A percentile compares a stretch with the other conserved stretches of the same genome.
Evolutionary conservation across 2,888 invertebrate species (phyloP).

Genomic region (Rhingia campestris): DNA sequence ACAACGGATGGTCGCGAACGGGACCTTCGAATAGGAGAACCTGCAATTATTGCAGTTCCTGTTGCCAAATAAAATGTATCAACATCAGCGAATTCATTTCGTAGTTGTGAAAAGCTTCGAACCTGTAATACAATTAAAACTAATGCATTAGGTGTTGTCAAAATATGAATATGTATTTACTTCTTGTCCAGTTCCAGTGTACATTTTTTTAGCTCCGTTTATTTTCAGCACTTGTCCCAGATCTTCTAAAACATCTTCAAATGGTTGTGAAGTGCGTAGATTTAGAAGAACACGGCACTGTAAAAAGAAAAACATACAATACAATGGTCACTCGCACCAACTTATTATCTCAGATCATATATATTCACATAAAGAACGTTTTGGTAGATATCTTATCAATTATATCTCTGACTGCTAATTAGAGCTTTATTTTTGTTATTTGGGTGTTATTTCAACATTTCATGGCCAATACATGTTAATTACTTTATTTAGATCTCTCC

Average conservation of each 20-base stretch:
- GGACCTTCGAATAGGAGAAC: conserved; percentile 87
- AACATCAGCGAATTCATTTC: conserved; percentile 95
- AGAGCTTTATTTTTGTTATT: background rate
- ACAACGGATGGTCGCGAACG: conserved; percentile 85
- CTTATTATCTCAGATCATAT: background rate
- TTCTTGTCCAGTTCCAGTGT: conserved; percentile 95
- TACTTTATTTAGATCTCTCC: background rate
- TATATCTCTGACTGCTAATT: too few relatives aligned
- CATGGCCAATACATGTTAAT: conserved; percentile 4
- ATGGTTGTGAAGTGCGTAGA: conserved; percentile 95
- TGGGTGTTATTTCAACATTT: background rate
- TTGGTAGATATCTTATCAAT: too few relatives aligned
- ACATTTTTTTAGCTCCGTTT: conserved; percentile 95
- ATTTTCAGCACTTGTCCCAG: conserved; percentile 96
- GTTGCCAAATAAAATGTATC: conserved; percentile 92
- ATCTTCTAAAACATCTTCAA: conserved; percentile 96
- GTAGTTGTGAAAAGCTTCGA: conserved; percentile 95
- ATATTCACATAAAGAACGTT: too few relatives aligned
- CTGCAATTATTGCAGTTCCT: conserved; percentile 81
- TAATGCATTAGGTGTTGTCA: too few relatives aligned
- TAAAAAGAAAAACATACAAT: conserved; percentile 40
- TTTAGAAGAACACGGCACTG: conserved; percentile 96
- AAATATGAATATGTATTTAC: conserved; percentile 83
- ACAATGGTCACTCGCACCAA: background rate
- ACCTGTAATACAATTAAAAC: conserved; percentile 84